These are phyloP conservation scores for Lasiommata megera DNA, from an alignment of 2,888 invertebrate species.

Conservation along the genomic window DNA sequence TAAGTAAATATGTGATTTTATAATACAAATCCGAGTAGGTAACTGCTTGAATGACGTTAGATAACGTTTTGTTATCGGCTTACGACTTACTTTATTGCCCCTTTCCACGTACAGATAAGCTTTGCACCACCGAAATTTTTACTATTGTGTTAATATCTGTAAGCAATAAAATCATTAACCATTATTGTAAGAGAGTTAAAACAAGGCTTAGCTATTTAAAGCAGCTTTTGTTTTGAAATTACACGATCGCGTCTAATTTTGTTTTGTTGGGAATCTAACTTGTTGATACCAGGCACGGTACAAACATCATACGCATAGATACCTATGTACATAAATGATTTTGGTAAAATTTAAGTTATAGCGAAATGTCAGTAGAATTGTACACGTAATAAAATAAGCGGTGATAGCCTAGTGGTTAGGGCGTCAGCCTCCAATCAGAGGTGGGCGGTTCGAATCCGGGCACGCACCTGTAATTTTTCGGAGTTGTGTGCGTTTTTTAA, in stretches of 20 bases:
- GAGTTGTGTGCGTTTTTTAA: too few relatives aligned
- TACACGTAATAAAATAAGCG: too few relatives aligned
- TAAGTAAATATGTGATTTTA: neutral
- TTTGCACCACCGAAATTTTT: constrained; percentile 21
- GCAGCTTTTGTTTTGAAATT: constrained; percentile 2
- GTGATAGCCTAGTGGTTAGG: too few relatives aligned
- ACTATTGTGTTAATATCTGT: constrained; percentile 28
- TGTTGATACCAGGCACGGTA: too few relatives aligned
- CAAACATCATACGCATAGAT: too few relatives aligned
- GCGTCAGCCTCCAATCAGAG: too few relatives aligned
- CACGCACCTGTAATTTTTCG: too few relatives aligned
- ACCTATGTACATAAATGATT: too few relatives aligned
- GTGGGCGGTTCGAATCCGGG: too few relatives aligned
- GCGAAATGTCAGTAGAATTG: too few relatives aligned
- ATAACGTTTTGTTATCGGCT: constrained; percentile 20
- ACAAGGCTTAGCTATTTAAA: constrained; percentile 15
- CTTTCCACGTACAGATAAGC: constrained; percentile 32
- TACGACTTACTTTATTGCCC: constrained; percentile 39
- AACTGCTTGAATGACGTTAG: constrained; percentile 5
- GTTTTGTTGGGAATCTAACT: neutral
- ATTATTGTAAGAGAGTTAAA: constrained; percentile 11
- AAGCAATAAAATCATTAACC: constrained; percentile 18
- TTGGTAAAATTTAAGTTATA: too few relatives aligned
- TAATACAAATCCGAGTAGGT: neutral
- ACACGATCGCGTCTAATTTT: neutral